Evolutionary conservation across 2,113 vertebrate species (phyloP).

Genomic region (Cottus gobio): DNA sequence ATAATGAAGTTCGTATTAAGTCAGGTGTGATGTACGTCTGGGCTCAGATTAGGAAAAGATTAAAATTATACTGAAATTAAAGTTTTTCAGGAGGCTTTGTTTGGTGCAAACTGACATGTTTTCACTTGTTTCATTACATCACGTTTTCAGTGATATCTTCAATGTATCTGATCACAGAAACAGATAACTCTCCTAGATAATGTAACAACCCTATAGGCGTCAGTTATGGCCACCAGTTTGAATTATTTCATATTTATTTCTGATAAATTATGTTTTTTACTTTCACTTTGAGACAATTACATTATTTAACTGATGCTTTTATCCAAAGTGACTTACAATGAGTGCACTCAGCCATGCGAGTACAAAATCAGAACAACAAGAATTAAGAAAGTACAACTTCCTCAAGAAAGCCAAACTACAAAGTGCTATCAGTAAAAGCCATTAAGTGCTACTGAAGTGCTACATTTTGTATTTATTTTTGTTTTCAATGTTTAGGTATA

Average conservation of each 20-base stretch:
- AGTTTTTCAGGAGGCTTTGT: background rate
- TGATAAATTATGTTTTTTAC: background rate
- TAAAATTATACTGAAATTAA: background rate
- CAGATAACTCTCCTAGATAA: background rate
- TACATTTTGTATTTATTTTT: no score
- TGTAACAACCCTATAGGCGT: background rate
- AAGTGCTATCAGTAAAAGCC: no score
- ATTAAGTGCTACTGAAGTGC: no score
- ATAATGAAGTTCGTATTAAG: background rate
- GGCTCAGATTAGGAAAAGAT: no score
- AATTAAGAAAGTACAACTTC: no score
- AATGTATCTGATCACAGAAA: background rate
- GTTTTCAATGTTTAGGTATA: no score
- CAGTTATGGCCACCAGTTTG: background rate
- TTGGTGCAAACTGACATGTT: background rate
- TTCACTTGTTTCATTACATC: background rate
- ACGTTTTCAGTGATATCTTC: background rate
- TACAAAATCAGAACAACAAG: no score
- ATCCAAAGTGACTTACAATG: no score
- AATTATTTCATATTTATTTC: background rate
- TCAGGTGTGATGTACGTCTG: background rate
- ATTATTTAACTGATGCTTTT: no score
- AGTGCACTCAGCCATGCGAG: no score
- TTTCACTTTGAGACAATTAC: background rate
- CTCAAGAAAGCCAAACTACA: no score